Evolutionary conservation across 2,113 vertebrate species (phyloP).

Genomic region (Dipodomys ordii): DNA sequence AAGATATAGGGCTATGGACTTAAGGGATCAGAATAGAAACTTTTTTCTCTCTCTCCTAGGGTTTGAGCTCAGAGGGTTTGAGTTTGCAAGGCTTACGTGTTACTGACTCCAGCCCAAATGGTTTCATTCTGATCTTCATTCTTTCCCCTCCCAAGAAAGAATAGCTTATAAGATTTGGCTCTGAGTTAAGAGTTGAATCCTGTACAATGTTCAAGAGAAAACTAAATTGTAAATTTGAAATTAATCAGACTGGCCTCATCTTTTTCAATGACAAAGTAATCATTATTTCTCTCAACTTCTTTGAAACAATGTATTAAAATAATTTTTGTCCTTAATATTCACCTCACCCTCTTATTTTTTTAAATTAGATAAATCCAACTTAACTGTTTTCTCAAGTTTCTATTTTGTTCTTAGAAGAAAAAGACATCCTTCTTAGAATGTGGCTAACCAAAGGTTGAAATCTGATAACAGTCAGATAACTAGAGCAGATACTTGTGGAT

Average conservation of each 20-base stretch:
- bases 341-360: background rate
- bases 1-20: no score
- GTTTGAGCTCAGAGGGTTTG: no score
- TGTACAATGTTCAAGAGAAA: background rate
- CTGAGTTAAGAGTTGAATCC: background rate
- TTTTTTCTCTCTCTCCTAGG: no score
- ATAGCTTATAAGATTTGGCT: rapidly evolving
- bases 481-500: no score
- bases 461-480: background rate
- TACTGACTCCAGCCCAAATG: background rate
- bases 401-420: background rate
- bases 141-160: background rate
- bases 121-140: background rate
- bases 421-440: background rate
- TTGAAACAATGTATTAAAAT: background rate
- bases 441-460: background rate
- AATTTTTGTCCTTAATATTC: background rate
- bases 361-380: background rate
- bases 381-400: background rate
- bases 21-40: no score
- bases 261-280: background rate
- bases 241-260: background rate
- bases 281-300: background rate
- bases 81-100: no score
- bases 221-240: background rate